Percentiles rank a stretch among this genome's conserved stretches.
These are phyloP conservation scores for Synodontis membranacea DNA, from an alignment of 2,113 vertebrate species.

Conservation along the genomic window DNA sequence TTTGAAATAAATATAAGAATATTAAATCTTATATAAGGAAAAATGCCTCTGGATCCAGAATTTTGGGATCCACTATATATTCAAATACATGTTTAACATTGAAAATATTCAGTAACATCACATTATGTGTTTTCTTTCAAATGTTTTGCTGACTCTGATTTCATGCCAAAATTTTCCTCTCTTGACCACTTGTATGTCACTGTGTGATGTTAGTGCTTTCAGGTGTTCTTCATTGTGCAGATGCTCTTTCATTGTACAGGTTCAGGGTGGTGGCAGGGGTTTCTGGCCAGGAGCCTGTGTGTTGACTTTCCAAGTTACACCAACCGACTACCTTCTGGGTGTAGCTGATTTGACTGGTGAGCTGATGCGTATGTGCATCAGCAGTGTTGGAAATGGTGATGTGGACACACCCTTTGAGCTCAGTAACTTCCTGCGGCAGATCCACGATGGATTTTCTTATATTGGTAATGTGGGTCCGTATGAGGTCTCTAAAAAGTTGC, in stretches of 20 bases:
- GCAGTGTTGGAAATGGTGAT: constrained; percentile 94
- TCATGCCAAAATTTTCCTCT: not conserved
- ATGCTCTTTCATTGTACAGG: not conserved
- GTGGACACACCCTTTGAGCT: constrained; percentile 96
- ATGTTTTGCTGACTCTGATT: not conserved
- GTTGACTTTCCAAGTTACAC: constrained; percentile 83
- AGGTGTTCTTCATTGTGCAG: not conserved
- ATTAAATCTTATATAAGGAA: too few relatives aligned
- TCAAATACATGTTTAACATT: not conserved
- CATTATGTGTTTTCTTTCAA: not conserved
- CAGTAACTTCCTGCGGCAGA: constrained; percentile 89
- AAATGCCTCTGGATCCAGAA: too few relatives aligned
- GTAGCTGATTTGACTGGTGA: constrained; percentile 95
- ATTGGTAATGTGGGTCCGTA: constrained; percentile 97
- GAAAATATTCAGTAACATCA: not conserved
- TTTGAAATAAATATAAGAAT: too few relatives aligned
- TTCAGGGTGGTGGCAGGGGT: constrained; percentile 61
- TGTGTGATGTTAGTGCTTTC: not conserved
- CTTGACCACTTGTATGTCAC: not conserved
- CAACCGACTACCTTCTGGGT: constrained; percentile 92
- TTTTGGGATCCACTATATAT: too few relatives aligned
- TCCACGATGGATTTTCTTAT: constrained; percentile 93
- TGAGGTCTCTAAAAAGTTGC: constrained; percentile 95
- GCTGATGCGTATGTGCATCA: constrained; percentile 96
- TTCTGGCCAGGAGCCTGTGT: constrained; percentile 57